phyloP scores from a whole-genome alignment of 2,797 vertebrate genomes.

The Manis pentadactyla region DNA sequence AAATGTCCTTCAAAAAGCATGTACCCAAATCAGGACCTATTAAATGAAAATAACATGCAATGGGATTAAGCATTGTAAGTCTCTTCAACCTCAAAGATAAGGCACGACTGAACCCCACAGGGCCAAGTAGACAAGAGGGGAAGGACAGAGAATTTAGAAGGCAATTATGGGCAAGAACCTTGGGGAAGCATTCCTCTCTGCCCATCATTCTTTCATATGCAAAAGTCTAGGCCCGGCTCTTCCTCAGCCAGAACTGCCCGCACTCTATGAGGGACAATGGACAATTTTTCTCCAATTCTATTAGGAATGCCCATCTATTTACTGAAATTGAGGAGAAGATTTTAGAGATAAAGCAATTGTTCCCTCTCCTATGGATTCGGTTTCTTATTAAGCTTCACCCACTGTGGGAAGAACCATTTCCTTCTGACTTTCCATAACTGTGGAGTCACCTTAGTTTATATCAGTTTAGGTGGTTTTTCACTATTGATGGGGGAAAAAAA shows the following conservation, averaged over 20 bases:
- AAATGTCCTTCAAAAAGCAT: background rate
- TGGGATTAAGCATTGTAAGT: background rate
- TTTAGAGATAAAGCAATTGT: background rate
- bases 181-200: background rate
- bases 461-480: background rate
- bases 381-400: conserved; percentile 10
- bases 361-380: background rate
- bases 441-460: background rate
- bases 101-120: background rate
- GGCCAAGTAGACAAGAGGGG: background rate
- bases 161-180: background rate
- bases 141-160: background rate
- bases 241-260: background rate
- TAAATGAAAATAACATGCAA: background rate
- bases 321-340: background rate
- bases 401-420: conserved; percentile 1
- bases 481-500: background rate
- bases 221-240: background rate
- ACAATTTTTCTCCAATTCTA: background rate
- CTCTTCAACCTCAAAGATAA: background rate
- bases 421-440: conserved; percentile 26
- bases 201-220: background rate
- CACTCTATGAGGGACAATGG: background rate
- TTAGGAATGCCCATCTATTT: background rate
- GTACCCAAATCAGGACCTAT: background rate